phyloP scores from a whole-genome alignment of 2,113 vertebrate species.

The Halichoerus grypus region DNA sequence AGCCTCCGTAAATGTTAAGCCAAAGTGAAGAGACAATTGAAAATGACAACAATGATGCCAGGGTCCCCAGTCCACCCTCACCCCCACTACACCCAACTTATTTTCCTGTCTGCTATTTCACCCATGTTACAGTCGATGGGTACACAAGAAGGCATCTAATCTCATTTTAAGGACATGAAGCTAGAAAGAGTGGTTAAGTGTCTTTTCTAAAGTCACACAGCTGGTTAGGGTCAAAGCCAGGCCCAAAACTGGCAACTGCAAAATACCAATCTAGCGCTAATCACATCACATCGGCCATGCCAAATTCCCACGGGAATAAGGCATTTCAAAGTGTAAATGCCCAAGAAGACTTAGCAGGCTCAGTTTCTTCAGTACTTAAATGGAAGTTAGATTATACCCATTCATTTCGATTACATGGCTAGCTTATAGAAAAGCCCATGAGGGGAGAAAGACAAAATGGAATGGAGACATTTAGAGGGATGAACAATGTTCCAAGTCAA shows the following conservation, averaged over 20 bases:
- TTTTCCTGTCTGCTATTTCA: background rate
- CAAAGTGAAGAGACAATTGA: background rate
- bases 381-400: background rate
- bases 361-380: background rate
- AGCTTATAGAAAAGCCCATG: background rate
- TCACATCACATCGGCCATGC: background rate
- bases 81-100: no score
- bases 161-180: background rate
- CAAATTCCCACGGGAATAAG: background rate
- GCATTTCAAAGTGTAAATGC: background rate
- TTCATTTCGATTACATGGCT: background rate
- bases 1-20: background rate
- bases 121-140: background rate
- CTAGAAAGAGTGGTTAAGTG: background rate
- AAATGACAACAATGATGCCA: no score
- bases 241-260: background rate
- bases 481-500: background rate
- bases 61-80: fast-evolving
- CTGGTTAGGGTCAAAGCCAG: background rate
- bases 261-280: background rate
- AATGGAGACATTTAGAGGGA: background rate
- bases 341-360: background rate
- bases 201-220: background rate
- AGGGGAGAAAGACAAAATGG: background rate
- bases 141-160: background rate